These are phyloP conservation scores for Acipenser oxyrinchus DNA, from an alignment of 2,797 vertebrate species.

Conservation along the genomic window DNA sequence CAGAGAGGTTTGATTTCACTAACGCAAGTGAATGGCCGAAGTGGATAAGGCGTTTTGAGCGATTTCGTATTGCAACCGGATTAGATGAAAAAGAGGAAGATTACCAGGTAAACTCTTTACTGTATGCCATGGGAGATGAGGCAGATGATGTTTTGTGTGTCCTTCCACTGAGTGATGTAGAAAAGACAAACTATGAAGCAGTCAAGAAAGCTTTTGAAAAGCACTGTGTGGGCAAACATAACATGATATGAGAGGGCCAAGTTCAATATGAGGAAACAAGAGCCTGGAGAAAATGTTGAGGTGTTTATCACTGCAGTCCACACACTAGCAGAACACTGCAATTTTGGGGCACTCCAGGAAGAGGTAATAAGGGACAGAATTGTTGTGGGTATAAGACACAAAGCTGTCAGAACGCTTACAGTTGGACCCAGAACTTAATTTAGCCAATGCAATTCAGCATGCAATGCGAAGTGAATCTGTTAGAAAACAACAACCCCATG, in stretches of 20 bases:
- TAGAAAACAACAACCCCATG: background rate
- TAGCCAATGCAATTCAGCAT: background rate
- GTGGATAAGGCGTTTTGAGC: conserved; percentile 20
- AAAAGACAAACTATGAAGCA: conserved; percentile 23
- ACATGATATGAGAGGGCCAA: conserved; percentile 29
- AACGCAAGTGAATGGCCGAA: conserved; percentile 13
- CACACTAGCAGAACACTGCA: conserved; percentile 10
- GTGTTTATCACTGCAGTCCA: conserved; percentile 15
- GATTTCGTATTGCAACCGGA: conserved; percentile 17
- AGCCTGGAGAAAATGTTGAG: conserved; percentile 15
- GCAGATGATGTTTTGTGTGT: conserved; percentile 22
- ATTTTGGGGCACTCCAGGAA: conserved; percentile 9
- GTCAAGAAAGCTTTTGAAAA: conserved; percentile 24
- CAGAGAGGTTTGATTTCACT: conserved; percentile 19
- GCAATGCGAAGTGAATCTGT: background rate
- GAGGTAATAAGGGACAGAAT: conserved; percentile 9
- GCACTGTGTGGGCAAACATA: no score
- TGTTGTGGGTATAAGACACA: conserved; percentile 7
- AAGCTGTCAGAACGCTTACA: conserved; percentile 11
- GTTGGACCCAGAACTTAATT: conserved; percentile 3
- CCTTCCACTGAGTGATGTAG: conserved; percentile 11
- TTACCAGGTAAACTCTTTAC: conserved; percentile 23
- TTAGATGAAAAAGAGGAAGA: conserved; percentile 15
- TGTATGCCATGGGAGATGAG: conserved; percentile 23
- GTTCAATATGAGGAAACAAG: conserved; percentile 19